phyloP scores from a whole-genome alignment of 2,888 invertebrate species.

The Ophonus ardosiacus region DNA sequence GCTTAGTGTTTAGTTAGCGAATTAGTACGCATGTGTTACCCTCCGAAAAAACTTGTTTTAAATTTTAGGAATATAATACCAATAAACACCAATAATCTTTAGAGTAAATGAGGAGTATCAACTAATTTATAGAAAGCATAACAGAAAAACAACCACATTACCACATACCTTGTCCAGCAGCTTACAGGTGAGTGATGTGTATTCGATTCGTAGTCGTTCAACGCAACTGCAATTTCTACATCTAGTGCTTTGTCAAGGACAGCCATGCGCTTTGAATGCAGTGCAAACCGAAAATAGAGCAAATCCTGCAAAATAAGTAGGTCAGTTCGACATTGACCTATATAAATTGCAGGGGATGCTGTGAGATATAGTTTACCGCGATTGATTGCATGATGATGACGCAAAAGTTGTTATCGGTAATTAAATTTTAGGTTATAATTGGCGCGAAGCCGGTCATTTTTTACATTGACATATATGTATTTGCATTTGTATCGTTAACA shows the following conservation, averaged over 20 bases:
- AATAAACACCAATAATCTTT: background rate
- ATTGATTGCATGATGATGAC: constrained; percentile 33
- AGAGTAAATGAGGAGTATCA: background rate
- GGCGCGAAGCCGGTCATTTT: constrained; percentile 21
- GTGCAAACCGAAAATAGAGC: constrained; percentile 57
- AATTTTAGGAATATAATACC: constrained; percentile 30
- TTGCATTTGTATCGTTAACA: too few relatives aligned
- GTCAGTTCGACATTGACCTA: constrained; percentile 62
- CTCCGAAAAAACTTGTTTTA: constrained; percentile 28
- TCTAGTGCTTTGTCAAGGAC: constrained; percentile 58
- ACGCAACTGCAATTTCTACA: constrained; percentile 59
- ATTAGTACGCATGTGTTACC: constrained; percentile 53
- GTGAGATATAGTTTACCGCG: background rate
- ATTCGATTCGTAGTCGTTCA: constrained; percentile 5
- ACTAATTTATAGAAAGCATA: background rate
- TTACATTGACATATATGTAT: background rate
- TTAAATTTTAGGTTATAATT: constrained; percentile 26
- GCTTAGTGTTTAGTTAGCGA: constrained; percentile 1
- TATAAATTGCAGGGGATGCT: constrained; percentile 54
- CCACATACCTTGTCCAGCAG: constrained; percentile 7
- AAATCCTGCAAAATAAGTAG: constrained; percentile 62
- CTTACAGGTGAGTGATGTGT: constrained; percentile 28
- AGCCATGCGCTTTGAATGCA: constrained; percentile 62
- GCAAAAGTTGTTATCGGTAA: constrained; percentile 16
- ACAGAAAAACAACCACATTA: background rate